Evolutionary conservation across 2,797 vertebrate species (phyloP), one percentile per base, ranked within the genome.

Genomic region (Pangasius krempfi): DNA sequence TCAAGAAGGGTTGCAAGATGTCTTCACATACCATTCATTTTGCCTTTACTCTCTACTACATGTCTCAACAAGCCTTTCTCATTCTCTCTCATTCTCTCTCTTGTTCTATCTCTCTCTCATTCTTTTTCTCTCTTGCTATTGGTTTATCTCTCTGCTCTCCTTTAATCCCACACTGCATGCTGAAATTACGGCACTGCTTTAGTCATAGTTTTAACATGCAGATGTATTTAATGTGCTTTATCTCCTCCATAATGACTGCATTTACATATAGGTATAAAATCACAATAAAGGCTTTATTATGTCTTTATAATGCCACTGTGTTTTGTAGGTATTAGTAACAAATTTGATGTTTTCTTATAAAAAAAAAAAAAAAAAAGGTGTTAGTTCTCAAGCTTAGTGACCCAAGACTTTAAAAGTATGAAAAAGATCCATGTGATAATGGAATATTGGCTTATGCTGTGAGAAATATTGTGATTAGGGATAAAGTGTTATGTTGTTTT

Each of bases 1-100:
- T 80, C 9, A 16, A 82, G 37, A 85, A 30, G n/a, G 60, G 87
- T 20, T 75, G 62, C 30, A 37, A 73, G 86, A 84, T 82, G 87
- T 91, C 85, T 90, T 83, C 84, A 92, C 94, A 96, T 96, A 96
- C 94, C 94, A 90, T 52, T 88, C 94, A 93, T 96, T 89, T 93
- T 89, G 2, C 52, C 6, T 33, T 78, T 72, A 25, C 76, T 66
- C 50, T 83, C 14, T 25, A 58, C 79, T 89, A 91, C 94, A 60
- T 94, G 95, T 94, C 91, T 91, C 89, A 90, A 93, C 96, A 94
- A 76, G 96, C 89, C 79, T 76, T 27, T 56, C 33, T n/a, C 27
- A n/a, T 18, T 54, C 33, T 30, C 56, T 78, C 68, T 75, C 37
- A 16, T 33, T 58, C 20, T 60, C 20, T 82, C 14, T 52, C 88